Evolutionary conservation across 2,797 vertebrate genomes (phyloP).

Genomic region (Eutrigla gurnardus): DNA sequence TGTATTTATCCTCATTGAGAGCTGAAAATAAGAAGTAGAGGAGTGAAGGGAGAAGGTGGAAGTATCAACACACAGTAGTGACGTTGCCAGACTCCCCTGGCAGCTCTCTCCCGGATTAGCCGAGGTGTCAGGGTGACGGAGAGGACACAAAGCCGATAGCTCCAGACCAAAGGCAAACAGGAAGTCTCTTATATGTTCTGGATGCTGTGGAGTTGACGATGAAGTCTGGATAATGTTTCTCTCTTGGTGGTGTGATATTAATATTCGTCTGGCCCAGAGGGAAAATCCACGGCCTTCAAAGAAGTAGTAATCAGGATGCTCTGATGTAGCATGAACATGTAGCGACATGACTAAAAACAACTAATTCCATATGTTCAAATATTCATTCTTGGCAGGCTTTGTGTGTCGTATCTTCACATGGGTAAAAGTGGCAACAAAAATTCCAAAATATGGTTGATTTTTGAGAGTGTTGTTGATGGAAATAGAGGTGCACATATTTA

Average conservation of each 20-base stretch:
- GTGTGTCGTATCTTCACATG: background rate
- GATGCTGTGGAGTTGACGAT: background rate
- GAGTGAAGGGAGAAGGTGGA: background rate
- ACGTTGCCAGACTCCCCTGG: slow-evolving; percentile 27
- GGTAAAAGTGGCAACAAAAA: background rate
- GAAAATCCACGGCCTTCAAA: background rate
- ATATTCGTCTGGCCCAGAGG: background rate
- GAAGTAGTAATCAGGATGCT: background rate
- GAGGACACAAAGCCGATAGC: slow-evolving; percentile 51
- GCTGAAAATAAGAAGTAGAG: background rate
- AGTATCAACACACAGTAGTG: slow-evolving; percentile 26
- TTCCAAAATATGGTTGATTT: background rate
- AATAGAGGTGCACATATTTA: no score
- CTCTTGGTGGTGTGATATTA: background rate
- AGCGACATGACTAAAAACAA: background rate
- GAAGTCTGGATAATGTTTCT: background rate
- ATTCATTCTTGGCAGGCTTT: background rate
- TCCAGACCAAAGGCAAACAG: slow-evolving; percentile 35
- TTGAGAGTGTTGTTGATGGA: background rate
- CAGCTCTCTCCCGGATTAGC: slow-evolving; percentile 40
- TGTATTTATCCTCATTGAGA: background rate
- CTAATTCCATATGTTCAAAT: background rate
- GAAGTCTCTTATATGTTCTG: background rate
- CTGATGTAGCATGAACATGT: background rate
- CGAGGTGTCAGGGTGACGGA: slow-evolving; percentile 58